Conservation (phyloP, 2,888 invertebrate species). For the Eupithecia centaureata region DNA sequence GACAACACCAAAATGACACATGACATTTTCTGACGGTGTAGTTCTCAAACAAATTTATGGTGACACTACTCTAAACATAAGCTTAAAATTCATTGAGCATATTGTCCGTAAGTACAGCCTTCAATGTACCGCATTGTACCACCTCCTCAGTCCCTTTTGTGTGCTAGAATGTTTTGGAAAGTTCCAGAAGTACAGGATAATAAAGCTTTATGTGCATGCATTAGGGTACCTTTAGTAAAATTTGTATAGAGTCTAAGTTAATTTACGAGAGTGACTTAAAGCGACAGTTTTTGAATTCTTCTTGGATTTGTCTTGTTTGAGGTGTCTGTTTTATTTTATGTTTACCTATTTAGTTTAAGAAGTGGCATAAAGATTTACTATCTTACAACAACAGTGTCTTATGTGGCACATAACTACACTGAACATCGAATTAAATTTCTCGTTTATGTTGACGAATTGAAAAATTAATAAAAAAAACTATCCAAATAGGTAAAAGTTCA, state of each 20-base stretch:
- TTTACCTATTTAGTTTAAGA: not conserved
- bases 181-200: not conserved
- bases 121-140: slow-evolving; percentile 41
- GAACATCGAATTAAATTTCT: not conserved
- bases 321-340: not conserved
- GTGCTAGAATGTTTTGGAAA: slow-evolving; percentile 13
- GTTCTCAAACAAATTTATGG: slow-evolving; percentile 19
- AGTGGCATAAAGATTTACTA: not conserved
- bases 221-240: not conserved
- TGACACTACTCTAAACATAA: slow-evolving; percentile 31
- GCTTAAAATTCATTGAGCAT: slow-evolving; percentile 51
- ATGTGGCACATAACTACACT: not conserved
- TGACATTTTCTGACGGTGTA: not conserved
- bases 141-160: not conserved
- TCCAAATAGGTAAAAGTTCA: not conserved
- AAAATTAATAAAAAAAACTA: not conserved
- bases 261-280: not conserved
- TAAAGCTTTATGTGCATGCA: not conserved
- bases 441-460: not conserved
- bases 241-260: not conserved
- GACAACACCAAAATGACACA: not conserved
- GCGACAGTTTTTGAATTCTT: not conserved
- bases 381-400: not conserved
- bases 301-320: not conserved
- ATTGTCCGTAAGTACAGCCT: slow-evolving; percentile 49